Evolutionary conservation across 2,888 invertebrate genomes (phyloP).

Genomic region (Epinotia nisella): DNA sequence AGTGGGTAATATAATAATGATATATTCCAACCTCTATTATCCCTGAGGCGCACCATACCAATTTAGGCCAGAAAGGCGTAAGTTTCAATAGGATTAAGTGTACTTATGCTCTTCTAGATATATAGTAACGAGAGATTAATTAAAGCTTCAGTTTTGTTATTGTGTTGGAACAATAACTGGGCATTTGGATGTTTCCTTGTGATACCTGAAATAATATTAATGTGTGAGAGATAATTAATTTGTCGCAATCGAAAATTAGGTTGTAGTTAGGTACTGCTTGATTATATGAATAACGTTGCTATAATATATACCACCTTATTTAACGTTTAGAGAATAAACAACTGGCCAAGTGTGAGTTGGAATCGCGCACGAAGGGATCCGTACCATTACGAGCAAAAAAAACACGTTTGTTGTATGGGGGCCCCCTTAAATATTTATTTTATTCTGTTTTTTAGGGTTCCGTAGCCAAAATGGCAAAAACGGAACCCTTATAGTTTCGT

Average conservation of each 20-base stretch:
- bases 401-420: too few relatives aligned
- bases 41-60: conserved; percentile 14
- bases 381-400: too few relatives aligned
- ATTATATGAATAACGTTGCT: neutral
- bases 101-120: neutral
- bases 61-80: conserved; percentile 1
- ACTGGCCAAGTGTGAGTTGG: too few relatives aligned
- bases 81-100: neutral
- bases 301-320: too few relatives aligned
- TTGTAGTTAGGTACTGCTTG: neutral
- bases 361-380: too few relatives aligned
- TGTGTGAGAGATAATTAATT: neutral
- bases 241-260: neutral
- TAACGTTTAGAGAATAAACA: too few relatives aligned
- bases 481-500: too few relatives aligned
- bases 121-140: conserved; percentile 14
- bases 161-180: conserved; percentile 3
- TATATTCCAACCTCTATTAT: conserved; percentile 18
- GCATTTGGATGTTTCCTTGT: neutral
- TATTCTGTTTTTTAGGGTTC: too few relatives aligned
- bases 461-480: too few relatives aligned
- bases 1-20: conserved; percentile 28
- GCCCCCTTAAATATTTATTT: too few relatives aligned
- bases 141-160: conserved; percentile 27
- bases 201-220: neutral